Evolutionary conservation across 2,113 vertebrate species (phyloP).

Genomic region (Cyprinodon variegatus): DNA sequence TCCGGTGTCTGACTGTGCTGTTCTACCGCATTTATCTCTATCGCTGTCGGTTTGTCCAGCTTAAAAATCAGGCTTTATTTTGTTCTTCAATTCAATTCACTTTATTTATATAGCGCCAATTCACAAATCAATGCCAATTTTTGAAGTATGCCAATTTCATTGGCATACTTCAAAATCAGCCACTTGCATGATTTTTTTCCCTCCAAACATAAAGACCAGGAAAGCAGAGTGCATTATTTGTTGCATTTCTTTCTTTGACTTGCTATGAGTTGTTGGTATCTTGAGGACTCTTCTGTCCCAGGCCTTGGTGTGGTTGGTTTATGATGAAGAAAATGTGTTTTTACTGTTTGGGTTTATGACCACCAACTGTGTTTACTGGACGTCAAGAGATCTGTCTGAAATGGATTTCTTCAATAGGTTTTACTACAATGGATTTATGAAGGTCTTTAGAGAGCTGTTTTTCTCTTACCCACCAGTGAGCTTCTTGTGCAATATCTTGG

Average conservation of each 20-base stretch:
- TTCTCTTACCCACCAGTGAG: background rate
- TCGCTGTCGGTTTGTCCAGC: background rate
- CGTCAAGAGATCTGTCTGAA: background rate
- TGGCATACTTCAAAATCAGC: too few relatives aligned
- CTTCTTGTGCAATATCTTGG: background rate
- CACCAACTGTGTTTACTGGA: too few relatives aligned
- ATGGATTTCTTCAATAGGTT: background rate
- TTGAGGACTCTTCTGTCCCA: background rate
- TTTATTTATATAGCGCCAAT: too few relatives aligned
- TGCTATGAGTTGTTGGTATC: background rate
- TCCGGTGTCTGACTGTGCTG: background rate
- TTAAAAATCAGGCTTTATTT: background rate
- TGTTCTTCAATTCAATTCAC: background rate
- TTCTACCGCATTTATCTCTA: background rate
- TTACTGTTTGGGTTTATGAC: too few relatives aligned
- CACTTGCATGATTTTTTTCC: too few relatives aligned
- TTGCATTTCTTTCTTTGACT: background rate
- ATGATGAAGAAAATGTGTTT: too few relatives aligned
- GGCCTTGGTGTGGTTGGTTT: too few relatives aligned
- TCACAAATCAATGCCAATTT: too few relatives aligned
- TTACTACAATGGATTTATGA: background rate
- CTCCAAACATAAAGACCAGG: background rate
- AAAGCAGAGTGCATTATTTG: background rate
- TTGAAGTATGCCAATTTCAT: too few relatives aligned
- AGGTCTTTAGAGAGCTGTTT: background rate